These are phyloP conservation scores for Gerris lacustris DNA, from an alignment of 2,888 invertebrate genomes.

Conservation along the genomic window DNA sequence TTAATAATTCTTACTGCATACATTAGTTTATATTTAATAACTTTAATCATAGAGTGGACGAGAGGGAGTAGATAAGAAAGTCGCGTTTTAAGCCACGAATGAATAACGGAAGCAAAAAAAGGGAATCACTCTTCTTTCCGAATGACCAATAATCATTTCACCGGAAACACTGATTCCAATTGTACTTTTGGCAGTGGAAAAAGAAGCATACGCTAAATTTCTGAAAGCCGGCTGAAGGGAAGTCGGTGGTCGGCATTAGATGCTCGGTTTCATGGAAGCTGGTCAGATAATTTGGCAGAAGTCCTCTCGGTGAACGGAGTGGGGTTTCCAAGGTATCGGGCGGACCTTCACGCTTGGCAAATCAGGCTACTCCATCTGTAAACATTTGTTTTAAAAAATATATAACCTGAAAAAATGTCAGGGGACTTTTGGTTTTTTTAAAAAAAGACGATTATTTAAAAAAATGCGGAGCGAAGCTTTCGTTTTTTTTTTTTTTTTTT, in stretches of 20 bases:
- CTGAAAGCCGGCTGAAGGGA: neutral
- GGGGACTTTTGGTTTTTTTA: neutral
- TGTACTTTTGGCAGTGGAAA: no score
- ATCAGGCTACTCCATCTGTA: slow-evolving; percentile 3
- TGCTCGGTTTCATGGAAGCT: neutral
- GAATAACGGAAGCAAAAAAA: no score
- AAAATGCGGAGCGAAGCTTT: neutral
- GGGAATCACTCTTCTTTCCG: no score
- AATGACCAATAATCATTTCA: no score
- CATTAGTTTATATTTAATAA: no score
- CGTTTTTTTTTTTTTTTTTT: neutral
- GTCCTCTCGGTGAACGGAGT: neutral
- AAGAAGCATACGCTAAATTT: no score
- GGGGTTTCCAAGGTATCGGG: neutral
- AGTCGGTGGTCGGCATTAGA: neutral
- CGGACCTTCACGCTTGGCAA: neutral
- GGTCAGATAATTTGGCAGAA: neutral
- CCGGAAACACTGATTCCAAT: no score
- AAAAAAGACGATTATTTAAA: neutral
- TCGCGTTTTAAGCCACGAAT: no score
- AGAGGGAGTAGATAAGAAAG: no score
- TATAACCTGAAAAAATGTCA: neutral
- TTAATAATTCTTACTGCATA: no score
- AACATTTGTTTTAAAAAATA: neutral
- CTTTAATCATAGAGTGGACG: no score